Base-by-base conservation (phyloP, 2,113 vertebrate genomes). In the Physeter macrocephalus region DNA sequence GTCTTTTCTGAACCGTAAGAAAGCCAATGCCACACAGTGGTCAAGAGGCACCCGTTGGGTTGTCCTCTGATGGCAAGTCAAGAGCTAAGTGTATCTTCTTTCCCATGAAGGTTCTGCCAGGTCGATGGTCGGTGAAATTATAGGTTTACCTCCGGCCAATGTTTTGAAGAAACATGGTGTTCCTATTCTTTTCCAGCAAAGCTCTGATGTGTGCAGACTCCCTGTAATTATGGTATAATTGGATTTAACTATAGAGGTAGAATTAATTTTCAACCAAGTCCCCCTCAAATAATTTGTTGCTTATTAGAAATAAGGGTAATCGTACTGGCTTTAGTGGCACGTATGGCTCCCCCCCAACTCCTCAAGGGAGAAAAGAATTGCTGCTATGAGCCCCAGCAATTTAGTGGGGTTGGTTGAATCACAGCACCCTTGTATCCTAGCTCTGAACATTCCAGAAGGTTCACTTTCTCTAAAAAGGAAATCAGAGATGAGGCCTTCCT, bases 221-320 rank as follows among this genome's bases (percentile, higher is more conserved):
- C 95, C 96, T 97, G 46, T 97, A 98, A 98, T 98, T 98, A 98
- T 77, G 74, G 83, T 95, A 90, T 98, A 98, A 98, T 98, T 97
- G 96, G 94, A 95, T 92, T 88, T 98, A 98, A 97, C 97, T 97
- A 93, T 52, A 94, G 85, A 81, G 96, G 77, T 81, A 97, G 94
- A 97, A 66, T 90, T 85, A 77, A 77, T 96, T 97, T 97, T 96
- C 93, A 93, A 89, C 93, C 36, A 77, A 86, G 95, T 93, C 34
- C 61, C 66, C 88, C 85, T 97, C 94, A 96, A 97, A 97, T 97
- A 97, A 97, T 98, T 98, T 98, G 96, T 93, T 96, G 85, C 93
- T 94, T 95, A 92, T 96, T 97, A 96, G 93, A 59, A 66, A 71
- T 85, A 94, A 39, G 62, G n/a, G 41, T n/a, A 75, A 52, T 85